phyloP scores from a whole-genome alignment of 2,113 vertebrate species.

The Ranitomeya imitator region DNA sequence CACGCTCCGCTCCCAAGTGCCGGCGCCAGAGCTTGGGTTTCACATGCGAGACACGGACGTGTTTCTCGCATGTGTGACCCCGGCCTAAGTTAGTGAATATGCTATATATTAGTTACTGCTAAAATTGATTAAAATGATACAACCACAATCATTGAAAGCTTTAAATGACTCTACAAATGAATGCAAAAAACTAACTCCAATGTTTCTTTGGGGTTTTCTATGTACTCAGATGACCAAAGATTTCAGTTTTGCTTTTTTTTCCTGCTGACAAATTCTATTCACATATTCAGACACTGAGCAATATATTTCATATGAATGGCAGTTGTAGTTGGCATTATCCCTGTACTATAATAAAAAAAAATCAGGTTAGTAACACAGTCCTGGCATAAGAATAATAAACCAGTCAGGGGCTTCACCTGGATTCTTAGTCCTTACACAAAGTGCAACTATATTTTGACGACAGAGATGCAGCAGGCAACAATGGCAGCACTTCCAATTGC shows the following conservation, averaged over 20 bases:
- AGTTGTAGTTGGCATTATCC: background rate
- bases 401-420: constrained; percentile 46
- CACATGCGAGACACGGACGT: too few species aligned
- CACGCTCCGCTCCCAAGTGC: too few species aligned
- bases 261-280: background rate
- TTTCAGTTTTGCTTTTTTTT: background rate
- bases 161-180: background rate
- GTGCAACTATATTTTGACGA: constrained; percentile 41
- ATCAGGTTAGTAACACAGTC: constrained; percentile 1
- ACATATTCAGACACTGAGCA: background rate
- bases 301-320: background rate
- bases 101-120: background rate
- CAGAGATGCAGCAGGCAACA: constrained; percentile 14
- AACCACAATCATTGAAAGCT: background rate
- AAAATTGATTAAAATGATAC: background rate
- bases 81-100: too few species aligned
- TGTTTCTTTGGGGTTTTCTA: background rate
- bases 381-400: constrained; percentile 35
- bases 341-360: constrained; percentile 8
- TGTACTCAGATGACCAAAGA: background rate
- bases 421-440: constrained; percentile 34
- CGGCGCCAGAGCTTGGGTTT: too few species aligned
- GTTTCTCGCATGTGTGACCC: too few species aligned
- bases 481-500: constrained; percentile 34
- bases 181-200: background rate